phyloP scores from a whole-genome alignment of 1,140 invertebrate genomes.

The Orussus abietinus region DNA sequence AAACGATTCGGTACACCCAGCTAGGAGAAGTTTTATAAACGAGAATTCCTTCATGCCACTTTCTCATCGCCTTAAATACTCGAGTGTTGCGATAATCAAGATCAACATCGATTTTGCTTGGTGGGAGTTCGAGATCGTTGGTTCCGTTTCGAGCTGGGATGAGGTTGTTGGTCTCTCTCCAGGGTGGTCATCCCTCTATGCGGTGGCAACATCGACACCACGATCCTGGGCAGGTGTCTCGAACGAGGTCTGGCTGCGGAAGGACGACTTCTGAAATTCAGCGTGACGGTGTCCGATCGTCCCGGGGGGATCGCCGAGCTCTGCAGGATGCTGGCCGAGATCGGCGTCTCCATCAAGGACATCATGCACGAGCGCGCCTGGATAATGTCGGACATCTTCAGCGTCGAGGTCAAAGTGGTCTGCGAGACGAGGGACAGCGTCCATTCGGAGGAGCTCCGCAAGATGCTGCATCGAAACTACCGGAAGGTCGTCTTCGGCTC shows the following conservation, averaged over 20 bases:
- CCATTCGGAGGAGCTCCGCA: constrained; percentile 67
- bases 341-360: constrained; percentile 89
- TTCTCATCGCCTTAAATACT: too few species aligned
- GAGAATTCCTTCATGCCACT: too few species aligned
- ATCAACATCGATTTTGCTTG: too few species aligned
- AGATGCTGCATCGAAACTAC: constrained; percentile 61
- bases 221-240: constrained; percentile 80
- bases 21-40: constrained; percentile 16
- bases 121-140: too few species aligned
- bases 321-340: constrained; percentile 67
- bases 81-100: too few species aligned
- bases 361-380: constrained; percentile 92
- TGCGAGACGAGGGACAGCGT: constrained; percentile 80
- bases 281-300: constrained; percentile 80
- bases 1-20: too few species aligned
- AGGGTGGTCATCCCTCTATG: constrained; percentile 81
- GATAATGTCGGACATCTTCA: constrained; percentile 83
- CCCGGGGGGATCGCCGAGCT: constrained; percentile 86
- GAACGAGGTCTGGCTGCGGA: constrained; percentile 87
- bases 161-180: too few species aligned
- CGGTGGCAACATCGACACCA: constrained; percentile 93
- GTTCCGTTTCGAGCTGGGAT: too few species aligned
- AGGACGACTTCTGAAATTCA: constrained; percentile 81
- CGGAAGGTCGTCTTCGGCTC: constrained; percentile 43
- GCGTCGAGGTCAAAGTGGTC: constrained; percentile 76